Evolutionary conservation across 2,797 vertebrate species (phyloP).

Genomic region (Diplodus puntazzo): DNA sequence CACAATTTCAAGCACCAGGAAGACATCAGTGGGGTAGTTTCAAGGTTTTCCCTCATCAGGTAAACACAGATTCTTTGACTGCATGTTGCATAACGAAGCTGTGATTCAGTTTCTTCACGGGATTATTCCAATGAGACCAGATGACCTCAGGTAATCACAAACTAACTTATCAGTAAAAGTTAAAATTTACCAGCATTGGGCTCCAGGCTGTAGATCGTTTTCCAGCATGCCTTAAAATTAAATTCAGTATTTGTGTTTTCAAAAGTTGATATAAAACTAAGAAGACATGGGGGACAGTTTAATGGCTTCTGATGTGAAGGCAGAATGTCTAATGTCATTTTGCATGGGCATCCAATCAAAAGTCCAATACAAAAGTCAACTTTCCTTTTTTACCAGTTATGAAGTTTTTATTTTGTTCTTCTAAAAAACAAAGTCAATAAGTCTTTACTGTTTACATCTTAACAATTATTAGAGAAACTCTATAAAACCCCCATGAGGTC

Average conservation of each 20-base stretch:
- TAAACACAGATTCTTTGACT: background rate
- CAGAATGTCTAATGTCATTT: background rate
- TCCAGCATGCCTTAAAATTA: background rate
- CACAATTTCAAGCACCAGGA: background rate
- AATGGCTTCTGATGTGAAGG: background rate
- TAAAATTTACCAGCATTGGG: background rate
- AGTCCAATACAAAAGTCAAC: background rate
- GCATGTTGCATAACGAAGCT: background rate
- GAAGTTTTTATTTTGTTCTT: background rate
- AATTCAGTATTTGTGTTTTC: background rate
- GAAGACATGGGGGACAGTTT: background rate
- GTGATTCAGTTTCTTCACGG: background rate
- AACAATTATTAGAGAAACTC: constrained; percentile 14
- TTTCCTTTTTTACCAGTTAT: background rate
- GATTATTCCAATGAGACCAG: background rate
- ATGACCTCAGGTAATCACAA: constrained; percentile 9
- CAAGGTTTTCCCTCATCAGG: background rate
- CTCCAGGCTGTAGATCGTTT: background rate
- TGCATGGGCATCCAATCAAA: background rate
- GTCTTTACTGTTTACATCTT: constrained; percentile 1
- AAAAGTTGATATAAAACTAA: background rate
- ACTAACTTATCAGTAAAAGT: background rate
- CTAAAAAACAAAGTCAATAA: background rate
- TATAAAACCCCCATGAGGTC: background rate
- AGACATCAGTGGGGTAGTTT: background rate